Conservation (phyloP, 2,888 invertebrate genomes). For the Xanthia togata region DNA sequence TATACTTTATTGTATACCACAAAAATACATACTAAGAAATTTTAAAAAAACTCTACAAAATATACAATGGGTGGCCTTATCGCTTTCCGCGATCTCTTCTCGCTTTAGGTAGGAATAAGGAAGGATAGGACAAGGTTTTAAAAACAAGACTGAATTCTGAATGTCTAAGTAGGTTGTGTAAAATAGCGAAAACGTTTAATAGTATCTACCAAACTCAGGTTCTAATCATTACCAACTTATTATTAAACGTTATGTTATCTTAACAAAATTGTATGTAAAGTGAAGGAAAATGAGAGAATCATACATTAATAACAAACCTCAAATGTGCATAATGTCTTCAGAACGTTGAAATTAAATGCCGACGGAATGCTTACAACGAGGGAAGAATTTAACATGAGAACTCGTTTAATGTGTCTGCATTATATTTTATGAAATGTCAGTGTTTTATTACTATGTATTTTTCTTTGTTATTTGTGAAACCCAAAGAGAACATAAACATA, state of each 20-base stretch:
- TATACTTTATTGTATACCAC: too few relatives aligned
- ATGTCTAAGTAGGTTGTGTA: neutral
- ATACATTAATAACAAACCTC: conserved; percentile 51
- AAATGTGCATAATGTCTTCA: conserved; percentile 57
- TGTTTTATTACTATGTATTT: conserved; percentile 23
- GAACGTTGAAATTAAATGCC: conserved; percentile 60
- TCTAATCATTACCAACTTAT: neutral
- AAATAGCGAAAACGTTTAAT: neutral
- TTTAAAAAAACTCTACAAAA: too few relatives aligned
- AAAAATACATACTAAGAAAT: too few relatives aligned
- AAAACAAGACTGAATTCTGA: neutral
- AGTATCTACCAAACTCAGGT: neutral
- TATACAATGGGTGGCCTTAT: too few relatives aligned
- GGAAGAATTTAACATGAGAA: conserved; percentile 55
- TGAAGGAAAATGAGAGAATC: conserved; percentile 30
- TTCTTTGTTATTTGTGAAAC: conserved; percentile 12
- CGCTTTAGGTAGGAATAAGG: neutral
- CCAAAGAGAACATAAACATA: neutral
- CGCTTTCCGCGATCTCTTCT: too few relatives aligned
- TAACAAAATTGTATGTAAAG: conserved; percentile 25
- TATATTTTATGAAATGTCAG: conserved; percentile 47
- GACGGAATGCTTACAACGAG: conserved; percentile 44
- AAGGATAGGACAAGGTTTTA: neutral
- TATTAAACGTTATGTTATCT: conserved; percentile 11
- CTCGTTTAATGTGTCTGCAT: conserved; percentile 41